These are phyloP conservation scores for Watsonalla binaria DNA, from an alignment of 2,888 invertebrate genomes.

Conservation along the genomic window DNA sequence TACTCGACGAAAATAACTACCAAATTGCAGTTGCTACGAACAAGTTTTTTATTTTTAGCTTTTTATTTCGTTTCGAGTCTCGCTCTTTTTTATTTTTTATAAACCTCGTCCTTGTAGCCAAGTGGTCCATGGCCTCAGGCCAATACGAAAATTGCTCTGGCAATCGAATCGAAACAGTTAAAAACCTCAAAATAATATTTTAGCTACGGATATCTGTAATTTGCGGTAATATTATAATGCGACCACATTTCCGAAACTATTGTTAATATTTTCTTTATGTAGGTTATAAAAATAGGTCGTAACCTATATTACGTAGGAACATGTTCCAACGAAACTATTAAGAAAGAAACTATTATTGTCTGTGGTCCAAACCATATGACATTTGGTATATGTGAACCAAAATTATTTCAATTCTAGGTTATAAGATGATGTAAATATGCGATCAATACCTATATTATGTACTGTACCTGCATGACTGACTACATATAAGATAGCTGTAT, in stretches of 20 bases:
- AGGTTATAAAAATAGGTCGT: too few species aligned
- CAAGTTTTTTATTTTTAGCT: slow-evolving; percentile 32
- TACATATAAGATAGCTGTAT: too few species aligned
- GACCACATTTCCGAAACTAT: slow-evolving; percentile 14
- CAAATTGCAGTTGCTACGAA: slow-evolving; percentile 38
- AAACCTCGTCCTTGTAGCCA: slow-evolving; percentile 54
- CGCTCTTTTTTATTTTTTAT: slow-evolving; percentile 40
- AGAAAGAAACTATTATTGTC: too few species aligned
- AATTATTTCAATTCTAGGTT: too few species aligned
- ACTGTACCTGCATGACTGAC: too few species aligned
- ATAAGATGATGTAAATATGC: too few species aligned
- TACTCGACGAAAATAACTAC: slow-evolving; percentile 38
- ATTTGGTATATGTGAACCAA: slow-evolving; percentile 43
- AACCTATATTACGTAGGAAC: too few species aligned
- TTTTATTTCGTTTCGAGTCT: slow-evolving; percentile 18
- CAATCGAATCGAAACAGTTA: slow-evolving; percentile 25
- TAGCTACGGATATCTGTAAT: slow-evolving; percentile 26
- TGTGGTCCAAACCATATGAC: slow-evolving; percentile 17
- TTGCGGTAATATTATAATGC: slow-evolving; percentile 38
- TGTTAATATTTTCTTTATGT: slow-evolving; percentile 6
- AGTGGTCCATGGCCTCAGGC: slow-evolving; percentile 47
- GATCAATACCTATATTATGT: too few species aligned
- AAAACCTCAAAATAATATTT: slow-evolving; percentile 27
- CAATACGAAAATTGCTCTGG: slow-evolving; percentile 27
- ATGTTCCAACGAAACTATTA: too few species aligned